phyloP scores from a whole-genome alignment of 2,888 invertebrate species.

The Melanargia galathea region DNA sequence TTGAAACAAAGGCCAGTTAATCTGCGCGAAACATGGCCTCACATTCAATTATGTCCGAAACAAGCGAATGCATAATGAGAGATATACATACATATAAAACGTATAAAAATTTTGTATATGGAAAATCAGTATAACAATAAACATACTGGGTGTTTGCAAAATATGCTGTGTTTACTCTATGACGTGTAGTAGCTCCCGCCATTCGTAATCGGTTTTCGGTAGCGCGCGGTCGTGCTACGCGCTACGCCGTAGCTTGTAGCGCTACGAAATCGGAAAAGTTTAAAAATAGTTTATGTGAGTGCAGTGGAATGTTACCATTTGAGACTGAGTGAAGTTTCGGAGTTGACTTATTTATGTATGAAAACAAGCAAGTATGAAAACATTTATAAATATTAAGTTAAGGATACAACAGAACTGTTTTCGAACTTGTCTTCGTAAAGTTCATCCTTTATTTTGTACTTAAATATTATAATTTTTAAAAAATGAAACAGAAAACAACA shows the following conservation, averaged over 20 bases:
- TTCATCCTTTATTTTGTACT: neutral
- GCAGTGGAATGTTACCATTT: conserved; percentile 38
- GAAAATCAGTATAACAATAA: conserved; percentile 41
- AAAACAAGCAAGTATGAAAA: conserved; percentile 34
- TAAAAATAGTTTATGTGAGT: conserved; percentile 35
- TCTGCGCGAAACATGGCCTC: conserved; percentile 53
- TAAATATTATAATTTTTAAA: neutral
- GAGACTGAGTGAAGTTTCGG: conserved; percentile 30
- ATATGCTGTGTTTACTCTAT: conserved; percentile 24
- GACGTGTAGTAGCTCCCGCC: conserved; percentile 49
- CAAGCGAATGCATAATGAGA: conserved; percentile 47
- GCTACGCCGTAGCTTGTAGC: conserved; percentile 58
- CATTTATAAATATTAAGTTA: conserved; percentile 2
- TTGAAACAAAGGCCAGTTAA: conserved; percentile 56
- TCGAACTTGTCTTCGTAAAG: neutral
- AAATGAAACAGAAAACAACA: no score
- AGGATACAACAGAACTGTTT: neutral
- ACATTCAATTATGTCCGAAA: conserved; percentile 58
- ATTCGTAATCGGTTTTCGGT: conserved; percentile 58
- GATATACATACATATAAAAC: conserved; percentile 30
- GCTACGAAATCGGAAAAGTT: conserved; percentile 47
- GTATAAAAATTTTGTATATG: conserved; percentile 16
- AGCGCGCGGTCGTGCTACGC: conserved; percentile 57
- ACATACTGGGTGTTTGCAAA: conserved; percentile 33
- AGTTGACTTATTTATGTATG: conserved; percentile 2